Evolutionary conservation across 1,140 invertebrate genomes (phyloP).

Genomic region (Hycleus cichorii): DNA sequence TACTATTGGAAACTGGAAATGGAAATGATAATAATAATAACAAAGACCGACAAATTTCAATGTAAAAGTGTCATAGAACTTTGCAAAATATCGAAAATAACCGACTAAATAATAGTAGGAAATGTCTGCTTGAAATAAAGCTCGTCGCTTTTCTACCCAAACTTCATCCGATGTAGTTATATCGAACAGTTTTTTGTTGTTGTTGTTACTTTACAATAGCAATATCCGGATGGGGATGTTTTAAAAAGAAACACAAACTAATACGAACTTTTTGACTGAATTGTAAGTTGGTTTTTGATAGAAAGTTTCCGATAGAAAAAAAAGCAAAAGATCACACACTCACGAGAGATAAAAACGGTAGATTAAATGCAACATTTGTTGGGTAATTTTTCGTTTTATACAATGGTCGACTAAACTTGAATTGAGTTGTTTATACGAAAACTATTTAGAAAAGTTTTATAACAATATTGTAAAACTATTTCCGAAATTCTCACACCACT

Average conservation of each 20-base stretch:
- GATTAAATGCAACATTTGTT: constrained; percentile 13
- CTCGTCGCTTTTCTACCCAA: background rate
- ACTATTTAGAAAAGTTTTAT: background rate
- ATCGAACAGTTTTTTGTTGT: constrained; percentile 7
- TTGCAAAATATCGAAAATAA: no score
- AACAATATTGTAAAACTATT: no score
- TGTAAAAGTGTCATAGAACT: constrained; percentile 16
- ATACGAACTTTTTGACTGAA: background rate
- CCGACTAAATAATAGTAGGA: constrained; percentile 15
- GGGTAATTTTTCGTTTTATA: constrained; percentile 6
- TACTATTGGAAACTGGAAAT: constrained; percentile 1
- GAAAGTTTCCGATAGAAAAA: background rate
- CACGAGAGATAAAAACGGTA: constrained; percentile 5
- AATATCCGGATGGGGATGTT: constrained; percentile 11
- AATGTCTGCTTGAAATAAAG: constrained; percentile 16
- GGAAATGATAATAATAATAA: background rate
- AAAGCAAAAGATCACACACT: constrained; percentile 1
- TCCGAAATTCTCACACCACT: no score
- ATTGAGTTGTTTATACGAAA: constrained; percentile 5
- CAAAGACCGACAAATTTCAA: constrained; percentile 4
- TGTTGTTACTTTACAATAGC: constrained; percentile 22
- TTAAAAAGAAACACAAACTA: constrained; percentile 10
- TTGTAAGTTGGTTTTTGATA: no score
- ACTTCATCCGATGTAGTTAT: constrained; percentile 17
- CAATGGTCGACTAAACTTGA: background rate